These are phyloP conservation scores for Oryzias sinensis DNA, from an alignment of 2,797 vertebrate species.

Conservation along the genomic window DNA sequence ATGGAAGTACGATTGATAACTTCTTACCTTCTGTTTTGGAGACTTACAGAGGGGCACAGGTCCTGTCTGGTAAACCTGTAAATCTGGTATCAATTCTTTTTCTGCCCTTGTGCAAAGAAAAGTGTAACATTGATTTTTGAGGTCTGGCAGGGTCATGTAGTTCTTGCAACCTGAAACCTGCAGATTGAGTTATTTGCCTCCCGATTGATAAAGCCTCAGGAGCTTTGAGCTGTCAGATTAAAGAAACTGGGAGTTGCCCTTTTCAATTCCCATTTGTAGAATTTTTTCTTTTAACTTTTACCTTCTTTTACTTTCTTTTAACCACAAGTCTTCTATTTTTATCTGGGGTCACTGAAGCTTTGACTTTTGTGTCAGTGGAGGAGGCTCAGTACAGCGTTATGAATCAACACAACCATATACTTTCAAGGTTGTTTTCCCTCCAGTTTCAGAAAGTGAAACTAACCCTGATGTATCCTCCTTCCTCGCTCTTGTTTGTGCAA, in stretches of 20 bases:
- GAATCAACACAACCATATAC: constrained; percentile 54
- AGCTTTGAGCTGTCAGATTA: constrained; percentile 12
- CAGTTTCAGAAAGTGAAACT: constrained; percentile 36
- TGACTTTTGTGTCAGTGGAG: constrained; percentile 72
- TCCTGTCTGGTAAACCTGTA: constrained; percentile 1
- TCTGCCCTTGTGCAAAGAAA: background rate
- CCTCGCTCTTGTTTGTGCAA: constrained; percentile 25
- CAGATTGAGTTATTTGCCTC: constrained; percentile 15
- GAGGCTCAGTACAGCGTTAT: constrained; percentile 49
- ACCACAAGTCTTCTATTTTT: constrained; percentile 65
- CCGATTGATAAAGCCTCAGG: constrained; percentile 2
- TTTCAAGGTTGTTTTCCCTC: constrained; percentile 36
- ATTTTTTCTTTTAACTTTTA: constrained; percentile 5
- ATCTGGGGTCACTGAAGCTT: constrained; percentile 65
- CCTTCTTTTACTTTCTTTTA: constrained; percentile 48
- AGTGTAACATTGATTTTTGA: constrained; percentile 33
- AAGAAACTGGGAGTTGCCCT: background rate
- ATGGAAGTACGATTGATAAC: constrained; percentile 26
- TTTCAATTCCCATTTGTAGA: background rate
- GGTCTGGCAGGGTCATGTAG: constrained; percentile 30
- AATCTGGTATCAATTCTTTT: constrained; percentile 11
- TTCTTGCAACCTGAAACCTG: constrained; percentile 28
- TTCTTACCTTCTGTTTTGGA: constrained; percentile 18
- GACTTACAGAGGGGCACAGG: constrained; percentile 17
- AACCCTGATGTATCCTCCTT: constrained; percentile 51